Evolutionary conservation across 2,797 vertebrate species (phyloP).

Genomic region (Anguilla megastoma): DNA sequence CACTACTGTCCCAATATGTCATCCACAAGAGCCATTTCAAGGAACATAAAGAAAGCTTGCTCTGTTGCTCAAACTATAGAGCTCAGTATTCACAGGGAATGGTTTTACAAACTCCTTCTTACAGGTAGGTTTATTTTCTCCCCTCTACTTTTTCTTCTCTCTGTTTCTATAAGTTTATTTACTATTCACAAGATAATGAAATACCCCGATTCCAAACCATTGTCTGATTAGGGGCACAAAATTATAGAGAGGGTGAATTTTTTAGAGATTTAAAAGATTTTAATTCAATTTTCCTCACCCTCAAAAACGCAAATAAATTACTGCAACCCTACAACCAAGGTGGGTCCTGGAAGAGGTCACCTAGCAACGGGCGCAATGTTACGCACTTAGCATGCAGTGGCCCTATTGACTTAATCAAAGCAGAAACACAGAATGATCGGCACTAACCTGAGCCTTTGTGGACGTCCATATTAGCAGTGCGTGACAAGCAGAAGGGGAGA

Average conservation of each 20-base stretch:
- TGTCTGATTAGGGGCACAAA: neutral
- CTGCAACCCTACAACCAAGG: neutral
- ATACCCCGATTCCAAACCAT: slow-evolving; percentile 17
- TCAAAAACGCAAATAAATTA: slow-evolving; percentile 21
- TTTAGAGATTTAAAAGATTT: slow-evolving; percentile 5
- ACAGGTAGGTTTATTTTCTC: neutral
- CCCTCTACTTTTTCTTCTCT: slow-evolving; percentile 1
- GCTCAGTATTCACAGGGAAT: neutral
- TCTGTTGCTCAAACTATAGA: neutral
- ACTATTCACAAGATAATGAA: slow-evolving; percentile 35
- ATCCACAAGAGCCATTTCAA: neutral
- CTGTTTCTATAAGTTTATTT: neutral
- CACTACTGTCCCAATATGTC: neutral
- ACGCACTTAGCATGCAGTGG: slow-evolving; percentile 19
- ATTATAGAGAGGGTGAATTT: slow-evolving; percentile 22
- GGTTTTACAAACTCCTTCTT: neutral
- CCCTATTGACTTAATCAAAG: slow-evolving; percentile 1
- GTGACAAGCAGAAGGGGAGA: slow-evolving; percentile 74
- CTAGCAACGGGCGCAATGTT: neutral
- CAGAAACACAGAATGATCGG: slow-evolving; percentile 66
- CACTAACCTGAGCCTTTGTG: slow-evolving; percentile 87
- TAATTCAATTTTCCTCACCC: slow-evolving; percentile 4
- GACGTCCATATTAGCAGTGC: slow-evolving; percentile 79
- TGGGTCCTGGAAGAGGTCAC: neutral
- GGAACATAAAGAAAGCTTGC: neutral